Conservation (phyloP, 2,888 invertebrate genomes). For the Torymus tubicola region DNA sequence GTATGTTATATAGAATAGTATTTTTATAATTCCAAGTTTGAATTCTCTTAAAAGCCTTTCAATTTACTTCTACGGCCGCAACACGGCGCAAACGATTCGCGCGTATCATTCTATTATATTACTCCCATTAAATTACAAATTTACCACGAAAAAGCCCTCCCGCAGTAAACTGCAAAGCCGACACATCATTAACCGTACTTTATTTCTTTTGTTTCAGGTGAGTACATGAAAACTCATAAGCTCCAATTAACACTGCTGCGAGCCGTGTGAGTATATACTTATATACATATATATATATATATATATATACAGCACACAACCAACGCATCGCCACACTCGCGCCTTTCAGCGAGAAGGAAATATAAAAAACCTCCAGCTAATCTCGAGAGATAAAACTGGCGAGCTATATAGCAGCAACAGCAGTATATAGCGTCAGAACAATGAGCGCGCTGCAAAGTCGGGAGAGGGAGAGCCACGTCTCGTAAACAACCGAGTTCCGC, state of each 20-base stretch:
- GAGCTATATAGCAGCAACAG: constrained; percentile 32
- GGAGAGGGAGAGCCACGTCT: constrained; percentile 3
- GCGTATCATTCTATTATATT: neutral
- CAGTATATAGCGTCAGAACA: neutral
- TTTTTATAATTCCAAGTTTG: too few species aligned
- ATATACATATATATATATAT: too few species aligned
- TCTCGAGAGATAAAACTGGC: constrained; percentile 22
- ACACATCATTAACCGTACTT: constrained; percentile 21
- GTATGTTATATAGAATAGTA: too few species aligned
- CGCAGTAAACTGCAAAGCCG: neutral
- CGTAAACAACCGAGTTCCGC: constrained; percentile 52
- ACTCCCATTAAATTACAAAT: too few species aligned
- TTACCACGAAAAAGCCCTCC: neutral
- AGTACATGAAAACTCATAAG: constrained; percentile 49
- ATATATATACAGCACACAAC: neutral
- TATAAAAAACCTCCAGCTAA: constrained; percentile 48
- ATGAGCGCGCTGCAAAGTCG: constrained; percentile 18
- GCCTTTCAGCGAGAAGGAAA: constrained; percentile 35
- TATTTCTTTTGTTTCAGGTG: constrained; percentile 61
- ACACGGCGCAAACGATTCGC: too few species aligned
- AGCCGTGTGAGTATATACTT: constrained; percentile 35
- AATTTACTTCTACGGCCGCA: too few species aligned
- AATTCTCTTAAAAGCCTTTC: too few species aligned
- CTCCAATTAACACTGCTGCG: constrained; percentile 30
- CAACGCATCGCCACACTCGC: neutral